Evolutionary conservation across 1,140 invertebrate species (phyloP).

Genomic region (Aphidius ervi): DNA sequence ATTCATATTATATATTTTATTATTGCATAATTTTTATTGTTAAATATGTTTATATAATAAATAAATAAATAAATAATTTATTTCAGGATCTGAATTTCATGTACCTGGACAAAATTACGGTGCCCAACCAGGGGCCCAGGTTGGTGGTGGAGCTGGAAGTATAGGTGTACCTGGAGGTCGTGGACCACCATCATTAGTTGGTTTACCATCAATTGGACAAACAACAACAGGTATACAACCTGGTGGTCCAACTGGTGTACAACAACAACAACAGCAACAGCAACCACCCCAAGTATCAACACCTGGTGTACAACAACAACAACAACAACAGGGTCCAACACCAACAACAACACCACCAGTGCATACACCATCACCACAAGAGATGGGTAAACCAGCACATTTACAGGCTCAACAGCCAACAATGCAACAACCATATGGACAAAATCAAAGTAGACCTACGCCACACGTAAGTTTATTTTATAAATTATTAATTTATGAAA

Average conservation of each 20-base stretch:
- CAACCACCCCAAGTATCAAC: slow-evolving; percentile 32
- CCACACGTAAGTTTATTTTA: slow-evolving; percentile 29
- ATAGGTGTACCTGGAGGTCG: slow-evolving; percentile 48
- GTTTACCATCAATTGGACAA: slow-evolving; percentile 45
- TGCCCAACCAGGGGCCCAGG: slow-evolving; percentile 48
- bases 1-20: slow-evolving; percentile 5
- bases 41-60: background rate
- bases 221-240: slow-evolving; percentile 39
- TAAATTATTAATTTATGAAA: background rate
- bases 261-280: slow-evolving; percentile 35
- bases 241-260: slow-evolving; percentile 37
- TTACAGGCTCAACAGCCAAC: slow-evolving; percentile 37
- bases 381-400: slow-evolving; percentile 49
- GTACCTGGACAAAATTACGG: slow-evolving; percentile 49
- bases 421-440: slow-evolving; percentile 36
- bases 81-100: slow-evolving; percentile 50
- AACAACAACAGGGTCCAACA: slow-evolving; percentile 41
- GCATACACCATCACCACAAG: slow-evolving; percentile 41
- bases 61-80: slow-evolving; percentile 2
- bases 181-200: slow-evolving; percentile 41
- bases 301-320: slow-evolving; percentile 44
- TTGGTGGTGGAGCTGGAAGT: slow-evolving; percentile 45
- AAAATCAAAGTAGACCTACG: slow-evolving; percentile 34
- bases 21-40: no score
- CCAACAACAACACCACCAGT: slow-evolving; percentile 42